Evolutionary conservation across 2,888 invertebrate species (phyloP).

Genomic region (Hypomecis atomaria): DNA sequence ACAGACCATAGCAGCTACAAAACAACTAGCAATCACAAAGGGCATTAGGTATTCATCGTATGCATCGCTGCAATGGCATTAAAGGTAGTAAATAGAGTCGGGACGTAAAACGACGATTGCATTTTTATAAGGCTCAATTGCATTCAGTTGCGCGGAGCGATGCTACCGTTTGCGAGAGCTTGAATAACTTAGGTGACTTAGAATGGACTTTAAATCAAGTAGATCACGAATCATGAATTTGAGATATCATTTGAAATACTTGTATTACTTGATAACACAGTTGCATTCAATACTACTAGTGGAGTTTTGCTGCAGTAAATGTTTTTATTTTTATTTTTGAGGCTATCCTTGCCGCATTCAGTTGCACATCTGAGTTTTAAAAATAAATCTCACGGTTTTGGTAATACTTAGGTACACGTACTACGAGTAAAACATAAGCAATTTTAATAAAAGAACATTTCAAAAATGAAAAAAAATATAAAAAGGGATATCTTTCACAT

Average conservation of each 20-base stretch:
- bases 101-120: conserved; percentile 70
- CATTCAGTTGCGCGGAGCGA: conserved; percentile 46
- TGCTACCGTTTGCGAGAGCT: conserved; percentile 41
- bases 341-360: too few relatives aligned
- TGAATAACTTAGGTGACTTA: conserved; percentile 38
- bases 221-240: conserved; percentile 4
- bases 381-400: too few relatives aligned
- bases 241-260: background rate
- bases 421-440: too few relatives aligned
- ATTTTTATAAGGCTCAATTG: conserved; percentile 75
- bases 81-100: conserved; percentile 68
- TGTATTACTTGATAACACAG: too few relatives aligned
- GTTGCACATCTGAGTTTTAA: too few relatives aligned
- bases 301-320: too few relatives aligned
- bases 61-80: conserved; percentile 65
- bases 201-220: conserved; percentile 25
- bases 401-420: too few relatives aligned
- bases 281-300: too few relatives aligned
- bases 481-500: too few relatives aligned
- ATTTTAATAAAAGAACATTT: too few relatives aligned
- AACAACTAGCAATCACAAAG: conserved; percentile 60
- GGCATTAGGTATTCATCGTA: conserved; percentile 73
- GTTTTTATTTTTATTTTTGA: too few relatives aligned
- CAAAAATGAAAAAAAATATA: too few relatives aligned
- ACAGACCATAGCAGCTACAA: conserved; percentile 54